Percentiles rank a stretch among this genome's conserved stretches.
phyloP scores from a whole-genome alignment of 2,113 vertebrate genomes.

The Tetrax tetrax region DNA sequence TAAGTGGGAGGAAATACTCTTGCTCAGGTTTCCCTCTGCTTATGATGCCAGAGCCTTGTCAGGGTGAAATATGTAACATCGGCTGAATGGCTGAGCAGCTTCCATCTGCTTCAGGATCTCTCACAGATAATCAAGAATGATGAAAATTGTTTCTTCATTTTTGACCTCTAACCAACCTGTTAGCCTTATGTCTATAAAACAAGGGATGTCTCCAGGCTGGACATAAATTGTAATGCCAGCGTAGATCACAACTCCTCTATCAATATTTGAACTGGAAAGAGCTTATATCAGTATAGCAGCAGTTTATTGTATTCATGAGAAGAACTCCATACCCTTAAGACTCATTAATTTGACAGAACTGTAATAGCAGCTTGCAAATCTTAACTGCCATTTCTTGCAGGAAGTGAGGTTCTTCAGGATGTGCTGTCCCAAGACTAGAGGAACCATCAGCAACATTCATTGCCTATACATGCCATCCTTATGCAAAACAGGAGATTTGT shows the following conservation, averaged over 20 bases:
- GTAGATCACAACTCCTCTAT: conserved; percentile 54
- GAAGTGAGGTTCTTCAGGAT: not conserved
- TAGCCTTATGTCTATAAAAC: conserved; percentile 67
- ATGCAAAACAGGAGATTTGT: not conserved
- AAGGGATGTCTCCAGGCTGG: conserved; percentile 43
- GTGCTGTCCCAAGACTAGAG: not conserved
- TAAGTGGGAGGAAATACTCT: conserved; percentile 62
- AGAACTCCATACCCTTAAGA: conserved; percentile 24
- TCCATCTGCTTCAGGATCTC: conserved; percentile 73
- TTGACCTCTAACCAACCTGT: conserved; percentile 70
- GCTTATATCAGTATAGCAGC: conserved; percentile 12
- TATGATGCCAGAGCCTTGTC: conserved; percentile 63
- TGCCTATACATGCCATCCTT: not conserved
- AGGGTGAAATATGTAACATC: conserved; percentile 66
- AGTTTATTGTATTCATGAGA: conserved; percentile 53
- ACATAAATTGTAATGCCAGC: conserved; percentile 60
- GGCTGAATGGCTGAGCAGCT: conserved; percentile 65
- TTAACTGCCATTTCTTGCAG: not conserved
- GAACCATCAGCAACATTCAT: not conserved
- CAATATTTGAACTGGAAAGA: conserved; percentile 64
- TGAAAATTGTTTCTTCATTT: conserved; percentile 74
- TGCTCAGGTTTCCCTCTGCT: conserved; percentile 54
- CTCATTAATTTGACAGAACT: conserved; percentile 52
- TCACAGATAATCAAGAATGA: conserved; percentile 72
- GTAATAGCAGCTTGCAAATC: conserved; percentile 37